Evolutionary conservation across 35 echinoderm and acorn worm genomes (phyloP), one percentile per base, ranked within the genome.

Genomic region (Patiria miniata): DNA sequence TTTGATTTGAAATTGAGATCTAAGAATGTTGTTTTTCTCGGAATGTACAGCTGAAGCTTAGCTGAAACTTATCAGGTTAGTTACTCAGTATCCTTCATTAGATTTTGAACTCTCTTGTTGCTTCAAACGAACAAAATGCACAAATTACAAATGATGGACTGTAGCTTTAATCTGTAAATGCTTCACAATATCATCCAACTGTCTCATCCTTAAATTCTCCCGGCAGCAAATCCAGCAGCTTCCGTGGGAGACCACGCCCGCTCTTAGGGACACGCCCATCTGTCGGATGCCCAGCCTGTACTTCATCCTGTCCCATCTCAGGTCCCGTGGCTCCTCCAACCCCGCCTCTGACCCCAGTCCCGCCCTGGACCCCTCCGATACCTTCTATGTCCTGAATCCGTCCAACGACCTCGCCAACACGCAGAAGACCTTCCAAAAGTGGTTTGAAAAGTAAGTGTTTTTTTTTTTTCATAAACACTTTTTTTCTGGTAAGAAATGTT

Each of bases 401-500:
- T 89, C 89, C 14, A 94, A 91, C 37, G 96, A 99, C 80, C 86
- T 99, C 17, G 59, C 68, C 14, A 92, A 94, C 78, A 99, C 96
- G 14, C 96, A 99, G 89, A 92, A 91, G 40, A 93, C 89, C 1
- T 99, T 99, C 77, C 96, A 94, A 61, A 87, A 95, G n/a, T 99
- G 96, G 96, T 99, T 99, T 81, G 81, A 92, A 78, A 99, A 94
- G 96, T 94, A 85, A 92, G 96, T 44, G 6, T 39, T 26, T 44
- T 7, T 37, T 60, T 68, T 2, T 52, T 86, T 37, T 61, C 1
- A 61, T 85, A 52, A 85, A n/a, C n/a, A n/a, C n/a, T n/a, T n/a
- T n/a, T n/a, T n/a, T n/a, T n/a, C n/a, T n/a, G n/a, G n/a, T n/a
- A n/a, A n/a, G n/a, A n/a, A n/a, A n/a, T n/a, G n/a, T n/a, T n/a